Evolutionary conservation across 2,113 vertebrate genomes (phyloP).

Genomic region (Ursus arctos): DNA sequence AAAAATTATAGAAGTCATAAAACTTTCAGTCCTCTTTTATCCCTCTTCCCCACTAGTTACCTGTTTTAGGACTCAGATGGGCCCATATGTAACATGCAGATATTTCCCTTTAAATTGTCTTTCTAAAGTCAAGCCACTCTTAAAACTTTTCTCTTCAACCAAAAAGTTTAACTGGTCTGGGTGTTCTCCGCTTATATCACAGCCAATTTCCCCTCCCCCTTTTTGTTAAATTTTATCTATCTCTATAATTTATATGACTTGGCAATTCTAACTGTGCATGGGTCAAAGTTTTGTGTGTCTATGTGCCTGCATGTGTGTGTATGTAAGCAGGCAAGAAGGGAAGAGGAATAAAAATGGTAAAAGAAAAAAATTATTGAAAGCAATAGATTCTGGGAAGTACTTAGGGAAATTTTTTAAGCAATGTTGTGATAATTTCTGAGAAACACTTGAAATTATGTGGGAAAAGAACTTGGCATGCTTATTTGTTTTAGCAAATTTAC

Average conservation of each 20-base stretch:
- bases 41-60: background rate
- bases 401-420: constrained; percentile 76
- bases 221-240: constrained; percentile 60
- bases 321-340: constrained; percentile 30
- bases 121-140: constrained; percentile 65
- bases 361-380: constrained; percentile 70
- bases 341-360: constrained; percentile 56
- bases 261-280: constrained; percentile 53
- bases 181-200: constrained; percentile 22
- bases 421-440: constrained; percentile 80
- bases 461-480: constrained; percentile 69
- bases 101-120: constrained; percentile 24
- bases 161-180: constrained; percentile 44
- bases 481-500: constrained; percentile 80
- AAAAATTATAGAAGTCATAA: constrained; percentile 63
- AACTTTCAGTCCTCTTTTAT: background rate
- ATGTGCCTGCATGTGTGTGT: background rate
- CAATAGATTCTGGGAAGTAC: constrained; percentile 79
- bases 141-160: background rate
- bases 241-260: constrained; percentile 72
- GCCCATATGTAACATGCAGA: background rate
- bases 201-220: background rate
- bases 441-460: constrained; percentile 76
- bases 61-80: constrained; percentile 69
- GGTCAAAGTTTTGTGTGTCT: constrained; percentile 1